phyloP scores from a whole-genome alignment of 2,113 vertebrate species.

The Zeus faber region DNA sequence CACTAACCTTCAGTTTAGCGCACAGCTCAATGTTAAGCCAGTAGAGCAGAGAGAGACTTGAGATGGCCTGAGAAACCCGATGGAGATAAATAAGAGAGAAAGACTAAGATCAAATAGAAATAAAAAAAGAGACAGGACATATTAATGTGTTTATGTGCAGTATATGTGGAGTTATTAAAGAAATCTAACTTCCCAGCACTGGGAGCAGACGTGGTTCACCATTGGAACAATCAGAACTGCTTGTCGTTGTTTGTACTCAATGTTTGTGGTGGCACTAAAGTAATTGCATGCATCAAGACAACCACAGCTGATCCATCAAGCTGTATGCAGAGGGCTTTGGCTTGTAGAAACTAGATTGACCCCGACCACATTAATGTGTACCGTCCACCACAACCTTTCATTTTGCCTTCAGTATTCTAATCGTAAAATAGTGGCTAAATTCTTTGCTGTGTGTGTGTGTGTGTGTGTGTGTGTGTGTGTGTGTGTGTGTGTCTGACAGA shows the following conservation, averaged over 20 bases:
- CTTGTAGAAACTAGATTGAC: too few species aligned
- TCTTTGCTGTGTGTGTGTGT: too few species aligned
- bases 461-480: too few species aligned
- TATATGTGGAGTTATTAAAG: constrained; percentile 1
- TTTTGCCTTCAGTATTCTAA: too few species aligned
- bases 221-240: not conserved
- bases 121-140: not conserved
- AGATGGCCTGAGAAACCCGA: constrained; percentile 72
- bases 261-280: too few species aligned
- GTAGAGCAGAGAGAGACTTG: constrained; percentile 75
- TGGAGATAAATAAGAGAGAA: not conserved
- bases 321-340: too few species aligned
- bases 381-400: too few species aligned
- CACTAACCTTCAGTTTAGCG: constrained; percentile 76
- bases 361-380: too few species aligned
- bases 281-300: too few species aligned
- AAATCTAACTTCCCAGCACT: not conserved
- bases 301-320: too few species aligned
- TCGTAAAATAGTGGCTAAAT: too few species aligned
- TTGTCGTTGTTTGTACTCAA: not conserved
- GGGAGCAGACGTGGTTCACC: not conserved
- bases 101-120: not conserved
- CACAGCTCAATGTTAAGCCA: constrained; percentile 75
- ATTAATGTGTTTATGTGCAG: not conserved
- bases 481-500: too few species aligned